Evolutionary conservation across 2,888 invertebrate species (phyloP), one percentile per base, ranked within the genome.

Genomic region (Drosophila anomalipes): DNA sequence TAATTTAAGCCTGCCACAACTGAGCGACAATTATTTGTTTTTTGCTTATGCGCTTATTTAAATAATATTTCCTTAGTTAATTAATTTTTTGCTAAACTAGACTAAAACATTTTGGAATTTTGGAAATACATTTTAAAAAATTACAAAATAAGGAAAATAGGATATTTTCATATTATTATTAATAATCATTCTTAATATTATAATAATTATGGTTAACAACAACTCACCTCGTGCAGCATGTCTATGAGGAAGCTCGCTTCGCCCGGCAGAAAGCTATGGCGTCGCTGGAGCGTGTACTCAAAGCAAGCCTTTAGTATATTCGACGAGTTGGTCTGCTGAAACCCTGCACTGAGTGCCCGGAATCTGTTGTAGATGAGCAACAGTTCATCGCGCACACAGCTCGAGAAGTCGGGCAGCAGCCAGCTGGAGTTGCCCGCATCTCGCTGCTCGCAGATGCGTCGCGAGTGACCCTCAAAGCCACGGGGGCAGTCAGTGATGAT

Each of bases 391-490:
- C 96, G 95, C 32, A 96, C 94, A 90, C 97, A 97, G 28, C 94
- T 94, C 2, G 97, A 96, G 91, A 97, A 97, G 92, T 97, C 96
- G 0, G 97, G 96, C 53, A 94, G 93, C 82, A 95, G 95, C 97
- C 97, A 97, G 76, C 95, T 95, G 0, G 96, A 96, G 30, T 95
- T 95, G 41, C 95, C 95, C 22, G 95, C 94, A 83, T 95, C 95
- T 41, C 94, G 94, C 84, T 96, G 94, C 49, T 94, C 94, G 85
- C 96, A 96, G 39, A 94, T 93, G 54, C 96, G 93, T 2, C 93
- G 92, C 7, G 94, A 94, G 41, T 93, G 92, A 0, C 95, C 95
- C 57, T 92, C 94, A 68, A 94, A 94, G 3, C 95, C 95, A 4
- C 93, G 93, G 1, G 96, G 96, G 85, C 96, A 96, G 68, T 95